Conservation (phyloP, 2,113 vertebrate species). For the Zosterops lateralis region DNA sequence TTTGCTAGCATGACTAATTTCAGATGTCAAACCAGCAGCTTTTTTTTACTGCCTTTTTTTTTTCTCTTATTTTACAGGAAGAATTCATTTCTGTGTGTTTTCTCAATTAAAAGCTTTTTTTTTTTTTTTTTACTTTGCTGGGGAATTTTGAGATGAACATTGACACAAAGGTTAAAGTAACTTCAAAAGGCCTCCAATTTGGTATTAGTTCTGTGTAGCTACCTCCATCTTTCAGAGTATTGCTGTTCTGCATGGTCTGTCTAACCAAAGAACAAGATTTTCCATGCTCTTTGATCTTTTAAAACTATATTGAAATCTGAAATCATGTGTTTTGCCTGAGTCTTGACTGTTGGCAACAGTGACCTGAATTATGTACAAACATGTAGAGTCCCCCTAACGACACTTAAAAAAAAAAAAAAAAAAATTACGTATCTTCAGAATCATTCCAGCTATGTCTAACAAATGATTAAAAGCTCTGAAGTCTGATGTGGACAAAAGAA, state of each 20-base stretch:
- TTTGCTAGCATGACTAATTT: not conserved
- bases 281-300: conserved; percentile 20
- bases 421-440: not conserved
- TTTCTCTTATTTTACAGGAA: not conserved
- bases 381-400: not conserved
- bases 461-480: conserved; percentile 43
- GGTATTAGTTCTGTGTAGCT: not conserved
- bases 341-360: not conserved
- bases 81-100: not conserved
- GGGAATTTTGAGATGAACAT: not conserved
- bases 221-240: not conserved
- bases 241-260: not conserved
- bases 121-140: not conserved
- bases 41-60: not conserved
- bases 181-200: not conserved
- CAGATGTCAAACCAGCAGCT: not conserved
- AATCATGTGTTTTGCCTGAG: not conserved
- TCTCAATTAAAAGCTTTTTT: not conserved
- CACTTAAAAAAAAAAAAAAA: not conserved
- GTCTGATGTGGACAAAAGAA: conserved; percentile 2
- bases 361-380: not conserved
- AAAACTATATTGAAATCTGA: not conserved
- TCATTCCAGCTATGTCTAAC: not conserved
- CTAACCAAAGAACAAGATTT: not conserved
- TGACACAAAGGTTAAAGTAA: conserved; percentile 8